Percentiles rank a stretch among this genome's conserved stretches.
Conservation (phyloP, 2,888 invertebrate genomes). For the Rutpela maculata region DNA sequence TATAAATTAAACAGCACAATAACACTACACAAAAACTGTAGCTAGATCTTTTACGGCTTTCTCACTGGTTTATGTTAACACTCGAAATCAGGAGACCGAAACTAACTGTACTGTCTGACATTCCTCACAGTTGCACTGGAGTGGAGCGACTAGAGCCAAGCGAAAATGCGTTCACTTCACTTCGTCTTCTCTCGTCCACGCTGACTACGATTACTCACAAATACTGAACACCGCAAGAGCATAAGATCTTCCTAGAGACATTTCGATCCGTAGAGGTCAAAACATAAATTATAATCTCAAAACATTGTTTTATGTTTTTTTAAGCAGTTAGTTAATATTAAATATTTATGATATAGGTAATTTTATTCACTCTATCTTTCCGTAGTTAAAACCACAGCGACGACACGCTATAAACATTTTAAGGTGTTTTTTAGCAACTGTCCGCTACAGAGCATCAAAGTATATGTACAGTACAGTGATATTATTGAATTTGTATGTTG, state of each 20-base stretch:
- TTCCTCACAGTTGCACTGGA: constrained; percentile 45
- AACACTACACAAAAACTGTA: constrained; percentile 22
- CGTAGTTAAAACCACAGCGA: not conserved
- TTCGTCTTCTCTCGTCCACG: constrained; percentile 36
- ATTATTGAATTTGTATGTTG: constrained; percentile 27
- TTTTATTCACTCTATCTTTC: not conserved
- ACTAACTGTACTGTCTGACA: constrained; percentile 43
- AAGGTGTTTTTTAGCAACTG: not conserved
- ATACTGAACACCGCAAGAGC: not conserved
- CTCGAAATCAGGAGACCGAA: constrained; percentile 42
- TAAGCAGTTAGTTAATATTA: too few species aligned
- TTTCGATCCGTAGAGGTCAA: not conserved
- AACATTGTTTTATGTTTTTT: not conserved
- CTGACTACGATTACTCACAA: constrained; percentile 32
- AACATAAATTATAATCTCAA: not conserved
- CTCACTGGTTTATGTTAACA: constrained; percentile 20
- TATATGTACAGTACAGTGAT: not conserved
- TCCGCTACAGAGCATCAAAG: not conserved
- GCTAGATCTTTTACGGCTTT: not conserved
- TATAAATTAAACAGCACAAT: constrained; percentile 23
- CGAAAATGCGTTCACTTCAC: constrained; percentile 48
- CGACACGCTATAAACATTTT: not conserved
- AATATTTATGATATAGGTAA: too few species aligned
- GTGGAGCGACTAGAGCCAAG: constrained; percentile 43
- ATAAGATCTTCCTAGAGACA: not conserved